phyloP scores from a whole-genome alignment of 2,113 vertebrate species.

The Piaya cayana region DNA sequence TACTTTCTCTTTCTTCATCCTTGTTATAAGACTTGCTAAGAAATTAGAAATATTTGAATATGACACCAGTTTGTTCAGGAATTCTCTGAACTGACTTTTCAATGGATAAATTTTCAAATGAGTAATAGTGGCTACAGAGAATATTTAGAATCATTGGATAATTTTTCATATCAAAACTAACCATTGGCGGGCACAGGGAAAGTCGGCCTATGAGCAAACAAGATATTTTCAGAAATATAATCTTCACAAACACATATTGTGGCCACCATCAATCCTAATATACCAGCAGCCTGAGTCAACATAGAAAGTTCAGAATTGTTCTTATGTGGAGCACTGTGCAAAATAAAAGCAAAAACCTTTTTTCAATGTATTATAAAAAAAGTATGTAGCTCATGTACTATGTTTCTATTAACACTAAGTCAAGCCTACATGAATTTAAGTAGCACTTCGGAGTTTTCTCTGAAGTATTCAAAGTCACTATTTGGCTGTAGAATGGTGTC shows the following conservation, averaged over 20 bases:
- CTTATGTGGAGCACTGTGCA: background rate
- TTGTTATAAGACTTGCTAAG: background rate
- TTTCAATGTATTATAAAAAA: background rate
- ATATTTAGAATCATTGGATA: background rate
- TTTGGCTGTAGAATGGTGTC: background rate
- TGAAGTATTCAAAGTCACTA: background rate
- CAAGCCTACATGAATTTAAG: background rate
- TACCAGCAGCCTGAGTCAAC: background rate
- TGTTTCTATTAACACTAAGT: background rate
- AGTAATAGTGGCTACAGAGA: background rate
- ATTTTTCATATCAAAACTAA: background rate
- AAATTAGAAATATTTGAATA: background rate
- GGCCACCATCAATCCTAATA: background rate
- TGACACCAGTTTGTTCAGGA: background rate
- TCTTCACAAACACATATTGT: background rate
- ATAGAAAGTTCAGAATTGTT: background rate
- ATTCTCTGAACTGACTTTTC: background rate
- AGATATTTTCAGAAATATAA: background rate
- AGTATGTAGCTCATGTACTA: background rate
- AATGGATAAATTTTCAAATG: background rate
- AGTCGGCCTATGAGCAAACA: background rate
- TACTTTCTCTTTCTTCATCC: background rate
- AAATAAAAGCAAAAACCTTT: background rate
- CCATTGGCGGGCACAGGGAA: background rate
- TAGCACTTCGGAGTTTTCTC: background rate